These are phyloP conservation scores for Margaritifera margaritifera DNA, from an alignment of 2,888 invertebrate species.

Conservation along the genomic window DNA sequence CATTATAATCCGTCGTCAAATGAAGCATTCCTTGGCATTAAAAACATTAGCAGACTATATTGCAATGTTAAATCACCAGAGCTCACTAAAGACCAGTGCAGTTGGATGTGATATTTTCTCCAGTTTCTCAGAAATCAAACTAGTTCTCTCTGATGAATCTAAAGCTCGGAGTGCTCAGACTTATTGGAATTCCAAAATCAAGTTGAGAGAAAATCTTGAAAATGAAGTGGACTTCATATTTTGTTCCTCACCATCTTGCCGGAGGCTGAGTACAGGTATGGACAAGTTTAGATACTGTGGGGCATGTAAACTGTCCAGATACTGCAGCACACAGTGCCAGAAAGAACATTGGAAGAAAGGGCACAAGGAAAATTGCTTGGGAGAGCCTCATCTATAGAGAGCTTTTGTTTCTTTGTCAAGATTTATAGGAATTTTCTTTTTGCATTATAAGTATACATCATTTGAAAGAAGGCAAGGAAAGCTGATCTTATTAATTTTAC, in stretches of 20 bases:
- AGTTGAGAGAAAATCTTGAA: slow-evolving; percentile 23
- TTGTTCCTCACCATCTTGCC: slow-evolving; percentile 44
- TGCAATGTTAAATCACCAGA: slow-evolving; percentile 8
- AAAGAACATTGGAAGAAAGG: slow-evolving; percentile 48
- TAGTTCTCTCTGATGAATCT: slow-evolving; percentile 19
- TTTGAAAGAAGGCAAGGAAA: too few relatives aligned
- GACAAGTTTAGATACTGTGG: slow-evolving; percentile 46
- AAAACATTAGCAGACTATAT: slow-evolving; percentile 29
- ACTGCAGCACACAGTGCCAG: slow-evolving; percentile 49
- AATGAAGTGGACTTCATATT: slow-evolving; percentile 22
- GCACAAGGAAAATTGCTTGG: slow-evolving; percentile 40
- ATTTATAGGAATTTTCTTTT: neutral
- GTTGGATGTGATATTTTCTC: neutral
- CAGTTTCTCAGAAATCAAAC: slow-evolving; percentile 9
- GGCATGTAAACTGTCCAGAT: slow-evolving; percentile 41
- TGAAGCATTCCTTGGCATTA: slow-evolving; percentile 30
- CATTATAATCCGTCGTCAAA: slow-evolving; percentile 18
- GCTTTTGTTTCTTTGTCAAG: neutral
- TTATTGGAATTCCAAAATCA: slow-evolving; percentile 34
- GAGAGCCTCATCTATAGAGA: slow-evolving; percentile 5
- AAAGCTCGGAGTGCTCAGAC: slow-evolving; percentile 12
- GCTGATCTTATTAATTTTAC: too few relatives aligned
- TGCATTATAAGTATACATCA: too few relatives aligned
- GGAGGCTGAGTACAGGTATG: slow-evolving; percentile 22
- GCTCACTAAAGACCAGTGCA: neutral